phyloP scores from a whole-genome alignment of 2,888 invertebrate genomes.

The Diloba caeruleocephala region DNA sequence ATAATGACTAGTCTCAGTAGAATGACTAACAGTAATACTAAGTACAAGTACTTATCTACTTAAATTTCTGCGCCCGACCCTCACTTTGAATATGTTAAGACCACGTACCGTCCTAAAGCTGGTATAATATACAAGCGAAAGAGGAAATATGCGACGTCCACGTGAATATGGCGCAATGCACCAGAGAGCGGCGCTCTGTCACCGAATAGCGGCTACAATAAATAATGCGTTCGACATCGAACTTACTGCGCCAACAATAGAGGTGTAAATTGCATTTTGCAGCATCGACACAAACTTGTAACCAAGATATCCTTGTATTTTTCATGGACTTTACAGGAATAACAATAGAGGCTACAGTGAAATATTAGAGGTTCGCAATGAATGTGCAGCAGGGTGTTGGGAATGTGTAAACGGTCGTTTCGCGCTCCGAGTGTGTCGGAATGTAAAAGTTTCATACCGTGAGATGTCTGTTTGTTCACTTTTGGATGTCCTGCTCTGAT shows the following conservation, averaged over 20 bases:
- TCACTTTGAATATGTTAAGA: background rate
- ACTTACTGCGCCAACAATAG: background rate
- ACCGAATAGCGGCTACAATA: background rate
- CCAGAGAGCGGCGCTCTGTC: slow-evolving; percentile 7
- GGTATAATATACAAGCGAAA: slow-evolving; percentile 5
- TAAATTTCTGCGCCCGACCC: no score
- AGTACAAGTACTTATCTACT: no score
- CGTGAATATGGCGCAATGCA: slow-evolving; percentile 21
- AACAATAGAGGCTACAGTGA: slow-evolving; percentile 13
- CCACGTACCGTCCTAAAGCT: background rate
- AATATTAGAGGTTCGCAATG: background rate
- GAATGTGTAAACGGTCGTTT: slow-evolving; percentile 30
- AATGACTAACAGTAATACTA: no score
- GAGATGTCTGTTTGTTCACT: slow-evolving; percentile 46
- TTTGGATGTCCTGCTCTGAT: slow-evolving; percentile 19
- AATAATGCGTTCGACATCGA: background rate
- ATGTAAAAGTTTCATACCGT: slow-evolving; percentile 37
- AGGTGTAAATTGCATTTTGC: background rate
- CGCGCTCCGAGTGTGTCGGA: slow-evolving; percentile 18
- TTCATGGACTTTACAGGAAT: slow-evolving; percentile 1
- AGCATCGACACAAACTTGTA: background rate
- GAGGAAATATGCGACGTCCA: slow-evolving; percentile 3
- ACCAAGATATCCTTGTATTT: slow-evolving; percentile 7
- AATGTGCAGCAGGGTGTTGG: slow-evolving; percentile 7
- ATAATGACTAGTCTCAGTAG: no score